A percentile compares a stretch with the other conserved stretches of the same genome.
These are phyloP conservation scores for Melinopterus prodromus DNA, from an alignment of 2,888 invertebrate species.

Conservation along the genomic window DNA sequence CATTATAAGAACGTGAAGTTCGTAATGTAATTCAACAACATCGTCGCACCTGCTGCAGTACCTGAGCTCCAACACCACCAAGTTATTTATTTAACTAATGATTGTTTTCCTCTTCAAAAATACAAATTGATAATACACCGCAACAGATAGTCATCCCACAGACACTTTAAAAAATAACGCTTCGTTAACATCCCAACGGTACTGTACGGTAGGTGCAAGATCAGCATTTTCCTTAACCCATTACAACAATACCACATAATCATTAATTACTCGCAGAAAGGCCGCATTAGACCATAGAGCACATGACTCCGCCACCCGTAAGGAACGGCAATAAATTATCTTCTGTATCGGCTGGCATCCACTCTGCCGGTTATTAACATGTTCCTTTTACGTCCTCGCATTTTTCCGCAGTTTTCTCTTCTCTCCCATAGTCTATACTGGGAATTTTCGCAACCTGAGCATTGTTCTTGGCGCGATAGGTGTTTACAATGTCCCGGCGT, in stretches of 20 bases:
- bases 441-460: slow-evolving; percentile 21
- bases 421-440: background rate
- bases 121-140: background rate
- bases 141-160: background rate
- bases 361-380: background rate
- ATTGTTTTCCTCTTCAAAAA: background rate
- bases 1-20: background rate
- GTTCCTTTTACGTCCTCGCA: background rate
- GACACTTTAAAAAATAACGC: background rate
- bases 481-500: slow-evolving; percentile 14
- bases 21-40: background rate
- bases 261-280: background rate
- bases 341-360: background rate
- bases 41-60: background rate
- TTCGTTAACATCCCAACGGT: background rate
- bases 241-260: slow-evolving; percentile 4
- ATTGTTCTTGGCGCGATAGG: slow-evolving; percentile 11
- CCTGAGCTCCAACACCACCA: background rate
- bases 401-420: background rate
- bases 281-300: background rate
- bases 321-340: background rate
- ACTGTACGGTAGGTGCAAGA: background rate
- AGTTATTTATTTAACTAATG: background rate
- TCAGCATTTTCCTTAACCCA: slow-evolving; percentile 4
- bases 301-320: background rate